Conservation (phyloP, 64 coral and sea anemone species). For the Dendronephthya gigantea region DNA sequence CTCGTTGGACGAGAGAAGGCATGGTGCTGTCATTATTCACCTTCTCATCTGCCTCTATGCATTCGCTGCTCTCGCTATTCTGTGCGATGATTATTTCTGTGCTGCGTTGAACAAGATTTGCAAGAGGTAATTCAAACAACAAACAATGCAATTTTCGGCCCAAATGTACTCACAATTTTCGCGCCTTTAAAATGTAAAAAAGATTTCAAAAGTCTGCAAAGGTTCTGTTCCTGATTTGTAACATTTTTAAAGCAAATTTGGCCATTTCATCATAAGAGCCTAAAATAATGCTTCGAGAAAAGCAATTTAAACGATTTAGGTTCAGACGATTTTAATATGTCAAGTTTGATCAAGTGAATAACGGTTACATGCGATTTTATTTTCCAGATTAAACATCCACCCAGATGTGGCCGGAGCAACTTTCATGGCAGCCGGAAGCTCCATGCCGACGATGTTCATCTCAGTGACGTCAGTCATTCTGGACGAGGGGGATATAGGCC, state of each 20-base stretch:
- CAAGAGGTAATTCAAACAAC: constrained; percentile 43
- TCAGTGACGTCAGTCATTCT: constrained; percentile 91
- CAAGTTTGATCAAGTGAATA: too few species aligned
- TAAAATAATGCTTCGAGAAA: too few species aligned
- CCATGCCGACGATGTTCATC: constrained; percentile 94
- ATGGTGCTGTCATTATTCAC: constrained; percentile 74
- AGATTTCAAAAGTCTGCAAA: too few species aligned
- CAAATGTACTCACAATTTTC: too few species aligned
- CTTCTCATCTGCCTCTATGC: constrained; percentile 69
- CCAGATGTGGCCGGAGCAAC: constrained; percentile 96
- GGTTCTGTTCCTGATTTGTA: too few species aligned
- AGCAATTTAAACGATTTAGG: too few species aligned
- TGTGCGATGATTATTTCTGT: constrained; percentile 95
- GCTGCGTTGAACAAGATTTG: constrained; percentile 91
- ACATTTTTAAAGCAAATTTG: too few species aligned
- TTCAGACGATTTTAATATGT: too few species aligned
- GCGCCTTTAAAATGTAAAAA: too few species aligned
- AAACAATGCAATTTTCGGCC: too few species aligned
- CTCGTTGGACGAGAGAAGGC: constrained; percentile 57
- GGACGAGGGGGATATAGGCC: constrained; percentile 95
- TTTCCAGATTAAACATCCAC: constrained; percentile 65
- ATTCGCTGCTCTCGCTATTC: constrained; percentile 60
- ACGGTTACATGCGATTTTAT: background rate
- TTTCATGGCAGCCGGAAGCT: constrained; percentile 98
- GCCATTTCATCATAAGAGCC: too few species aligned